A percentile compares a stretch with the other conserved stretches of the same genome.
Evolutionary conservation across 2,888 invertebrate species (phyloP).

Genomic region (Cryptocephalus primarius): DNA sequence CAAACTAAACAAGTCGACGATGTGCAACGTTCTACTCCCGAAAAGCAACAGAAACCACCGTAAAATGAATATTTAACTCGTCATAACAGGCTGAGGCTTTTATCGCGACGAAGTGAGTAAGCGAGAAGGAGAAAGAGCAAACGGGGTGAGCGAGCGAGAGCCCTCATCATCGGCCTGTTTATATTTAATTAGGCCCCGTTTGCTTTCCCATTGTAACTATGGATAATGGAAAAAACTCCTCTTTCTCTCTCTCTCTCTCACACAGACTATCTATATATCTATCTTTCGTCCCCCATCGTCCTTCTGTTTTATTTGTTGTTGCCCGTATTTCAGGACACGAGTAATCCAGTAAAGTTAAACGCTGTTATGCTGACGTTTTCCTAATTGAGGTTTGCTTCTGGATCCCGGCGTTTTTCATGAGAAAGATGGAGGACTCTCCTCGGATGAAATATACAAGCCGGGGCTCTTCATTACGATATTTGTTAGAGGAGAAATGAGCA

Average conservation of each 20-base stretch:
- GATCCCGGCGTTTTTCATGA: no score
- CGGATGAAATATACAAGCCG: no score
- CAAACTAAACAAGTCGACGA: neutral
- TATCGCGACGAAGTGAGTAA: conserved; percentile 12
- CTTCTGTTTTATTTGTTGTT: conserved; percentile 6
- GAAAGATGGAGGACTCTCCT: no score
- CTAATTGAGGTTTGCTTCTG: conserved; percentile 2
- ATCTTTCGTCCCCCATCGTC: no score
- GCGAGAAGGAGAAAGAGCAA: no score
- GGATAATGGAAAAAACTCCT: no score
- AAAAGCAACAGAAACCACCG: conserved; percentile 26
- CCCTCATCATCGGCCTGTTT: conserved; percentile 25
- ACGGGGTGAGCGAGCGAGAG: conserved; percentile 14
- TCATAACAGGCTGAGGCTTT: conserved; percentile 29
- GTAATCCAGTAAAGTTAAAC: conserved; percentile 1
- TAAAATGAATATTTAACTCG: conserved; percentile 32
- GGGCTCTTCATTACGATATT: no score
- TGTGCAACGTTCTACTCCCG: conserved; percentile 17
- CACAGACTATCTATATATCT: no score
- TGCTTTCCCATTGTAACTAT: conserved; percentile 8
- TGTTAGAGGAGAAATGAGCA: no score
- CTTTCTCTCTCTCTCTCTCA: no score
- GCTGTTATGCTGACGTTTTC: conserved; percentile 1
- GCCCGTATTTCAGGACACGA: conserved; percentile 9
- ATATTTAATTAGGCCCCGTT: conserved; percentile 26